Evolutionary conservation across 2,888 invertebrate species (phyloP), one percentile per base, ranked within the genome.

Genomic region (Colostygia pectinataria): DNA sequence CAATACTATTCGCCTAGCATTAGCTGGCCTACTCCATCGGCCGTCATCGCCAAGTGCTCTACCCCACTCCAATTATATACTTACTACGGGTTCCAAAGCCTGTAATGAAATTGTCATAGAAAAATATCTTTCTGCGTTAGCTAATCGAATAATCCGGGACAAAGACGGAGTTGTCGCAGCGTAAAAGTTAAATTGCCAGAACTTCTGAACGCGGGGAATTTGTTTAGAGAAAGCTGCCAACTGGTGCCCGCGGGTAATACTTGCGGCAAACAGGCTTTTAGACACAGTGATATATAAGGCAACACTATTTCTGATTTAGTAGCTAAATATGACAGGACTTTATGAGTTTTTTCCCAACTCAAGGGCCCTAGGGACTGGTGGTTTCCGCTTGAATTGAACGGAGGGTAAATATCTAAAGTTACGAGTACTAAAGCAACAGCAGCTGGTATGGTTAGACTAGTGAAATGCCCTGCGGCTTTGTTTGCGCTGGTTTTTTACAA

Each of bases 141-240:
- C 65, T 77, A 78, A 81, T 77, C 74, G 66, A 78, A 79, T 80
- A 71, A 74, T 60, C 61, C 51, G 50, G 57, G 66, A 74, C 72
- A 74, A 74, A 70, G 77, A 71, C 64, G 57, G 70, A 78, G 75
- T 77, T 78, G 66, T 55, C 60, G 41, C 46, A 61, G 57, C 57
- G 63, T 45, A 81, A 81, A 83, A 83, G 82, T 82, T 83, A 79
- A 80, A 80, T 80, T 80, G 77, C 70, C 72, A 67, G 65, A 71
- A 71, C 67, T 61, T 59, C 48, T 61, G 55, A 63, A 55, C 59
- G 57, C 52, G 50, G 41, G n/a, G 56, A 65, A 68, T 71, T 74
- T 71, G 71, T 72, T 57, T 57, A 53, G 38, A 38, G 37, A 41
- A 31, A 36, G 57, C 53, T 49, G 55, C 51, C 55, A 55, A 56